These are phyloP conservation scores for Mormyrus proboscirostris DNA, from an alignment of 2,797 vertebrate species.

Conservation along the genomic window DNA sequence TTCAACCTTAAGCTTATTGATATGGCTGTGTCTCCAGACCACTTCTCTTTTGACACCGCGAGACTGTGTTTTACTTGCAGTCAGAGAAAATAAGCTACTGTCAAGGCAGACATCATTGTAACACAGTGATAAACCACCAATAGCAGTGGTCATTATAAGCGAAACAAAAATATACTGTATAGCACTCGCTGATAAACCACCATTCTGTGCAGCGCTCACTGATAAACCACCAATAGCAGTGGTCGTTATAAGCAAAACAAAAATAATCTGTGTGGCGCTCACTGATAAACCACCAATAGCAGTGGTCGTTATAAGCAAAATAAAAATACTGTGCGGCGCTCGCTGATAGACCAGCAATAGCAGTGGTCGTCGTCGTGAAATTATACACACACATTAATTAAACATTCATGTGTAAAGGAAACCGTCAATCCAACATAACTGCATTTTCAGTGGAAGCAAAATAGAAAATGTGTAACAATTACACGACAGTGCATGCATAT, in stretches of 20 bases:
- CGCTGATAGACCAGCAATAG: no score
- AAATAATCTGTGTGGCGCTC: neutral
- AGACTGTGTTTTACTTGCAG: neutral
- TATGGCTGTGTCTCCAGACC: neutral
- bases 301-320: neutral
- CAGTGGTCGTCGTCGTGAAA: no score
- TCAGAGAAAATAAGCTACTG: neutral
- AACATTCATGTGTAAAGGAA: neutral
- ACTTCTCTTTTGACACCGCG: neutral
- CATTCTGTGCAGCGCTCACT: neutral
- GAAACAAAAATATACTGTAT: neutral
- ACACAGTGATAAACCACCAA: neutral
- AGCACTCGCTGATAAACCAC: neutral
- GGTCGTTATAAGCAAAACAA: neutral
- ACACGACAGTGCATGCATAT: neutral
- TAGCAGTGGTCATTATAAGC: neutral
- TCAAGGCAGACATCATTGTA: neutral
- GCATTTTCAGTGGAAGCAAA: neutral
- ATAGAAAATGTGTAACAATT: slow-evolving; percentile 4
- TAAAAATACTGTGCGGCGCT: neutral
- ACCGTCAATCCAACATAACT: neutral
- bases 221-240: neutral
- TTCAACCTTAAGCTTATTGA: neutral
- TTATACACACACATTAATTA: neutral
- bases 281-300: no score